Evolutionary conservation across 2,797 vertebrate species (phyloP).

Genomic region (Rhincodon typus): DNA sequence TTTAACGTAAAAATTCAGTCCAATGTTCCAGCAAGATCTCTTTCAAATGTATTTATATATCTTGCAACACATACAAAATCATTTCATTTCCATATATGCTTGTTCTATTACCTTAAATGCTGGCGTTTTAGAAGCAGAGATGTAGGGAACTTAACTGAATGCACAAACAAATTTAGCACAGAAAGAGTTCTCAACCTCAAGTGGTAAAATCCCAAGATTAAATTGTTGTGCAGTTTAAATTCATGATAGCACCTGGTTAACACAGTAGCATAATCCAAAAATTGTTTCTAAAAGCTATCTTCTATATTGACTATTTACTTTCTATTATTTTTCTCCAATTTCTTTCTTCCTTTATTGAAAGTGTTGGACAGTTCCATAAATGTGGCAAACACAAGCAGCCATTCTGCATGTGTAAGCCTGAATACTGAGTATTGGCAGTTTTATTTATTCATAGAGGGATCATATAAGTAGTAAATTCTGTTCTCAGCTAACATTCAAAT

Average conservation of each 20-base stretch:
- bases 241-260: not conserved
- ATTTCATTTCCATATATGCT: not conserved
- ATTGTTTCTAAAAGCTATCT: too few relatives aligned
- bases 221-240: not conserved
- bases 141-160: not conserved
- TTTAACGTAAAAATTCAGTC: too few relatives aligned
- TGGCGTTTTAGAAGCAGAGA: not conserved
- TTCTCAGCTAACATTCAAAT: not conserved
- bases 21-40: not conserved
- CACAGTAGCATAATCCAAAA: not conserved
- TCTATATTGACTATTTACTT: not conserved
- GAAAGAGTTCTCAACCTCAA: not conserved
- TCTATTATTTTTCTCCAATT: not conserved
- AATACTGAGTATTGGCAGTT: not conserved
- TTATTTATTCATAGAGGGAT: not conserved
- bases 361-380: not conserved
- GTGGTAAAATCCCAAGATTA: not conserved
- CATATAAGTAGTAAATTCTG: not conserved
- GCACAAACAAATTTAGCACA: not conserved
- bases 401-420: not conserved
- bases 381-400: not conserved
- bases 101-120: not conserved
- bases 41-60: not conserved
- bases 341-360: not conserved
- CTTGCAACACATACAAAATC: not conserved